Conservation (phyloP, 37 sponge, comb jelly and placozoan genomes). For the Geodia barretti region DNA sequence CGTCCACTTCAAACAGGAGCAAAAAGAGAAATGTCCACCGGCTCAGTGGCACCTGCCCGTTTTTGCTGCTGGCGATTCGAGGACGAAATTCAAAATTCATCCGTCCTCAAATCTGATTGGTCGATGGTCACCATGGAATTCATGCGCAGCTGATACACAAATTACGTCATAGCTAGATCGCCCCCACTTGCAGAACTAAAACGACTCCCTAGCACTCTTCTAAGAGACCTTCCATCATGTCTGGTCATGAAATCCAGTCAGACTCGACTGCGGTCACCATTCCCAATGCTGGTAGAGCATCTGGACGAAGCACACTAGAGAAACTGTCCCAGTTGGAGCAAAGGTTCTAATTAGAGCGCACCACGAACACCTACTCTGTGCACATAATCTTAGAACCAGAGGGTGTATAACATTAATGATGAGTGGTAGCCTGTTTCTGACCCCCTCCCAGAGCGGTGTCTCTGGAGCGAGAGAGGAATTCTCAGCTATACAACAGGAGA, state of each 20-base stretch:
- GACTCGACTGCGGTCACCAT: too few relatives aligned
- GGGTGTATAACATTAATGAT: too few relatives aligned
- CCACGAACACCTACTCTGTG: not conserved
- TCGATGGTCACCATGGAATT: not conserved
- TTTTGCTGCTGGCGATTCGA: not conserved
- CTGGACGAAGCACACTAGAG: constrained; percentile 8
- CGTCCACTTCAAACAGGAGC: too few relatives aligned
- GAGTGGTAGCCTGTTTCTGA: too few relatives aligned
- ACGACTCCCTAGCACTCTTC: not conserved
- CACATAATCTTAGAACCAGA: too few relatives aligned
- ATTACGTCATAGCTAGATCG: not conserved
- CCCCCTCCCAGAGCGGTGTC: constrained; percentile 23
- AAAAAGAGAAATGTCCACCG: too few relatives aligned
- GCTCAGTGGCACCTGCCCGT: too few relatives aligned
- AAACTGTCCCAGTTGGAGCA: constrained; percentile 8
- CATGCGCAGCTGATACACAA: not conserved
- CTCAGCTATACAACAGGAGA: constrained; percentile 42
- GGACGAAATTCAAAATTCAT: not conserved
- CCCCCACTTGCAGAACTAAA: not conserved
- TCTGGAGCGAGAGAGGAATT: constrained; percentile 61
- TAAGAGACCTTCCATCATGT: too few relatives aligned
- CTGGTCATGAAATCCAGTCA: too few relatives aligned
- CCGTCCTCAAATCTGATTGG: not conserved
- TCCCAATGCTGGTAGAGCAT: constrained; percentile 8
- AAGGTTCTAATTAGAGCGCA: constrained; percentile 7